Base-by-base conservation (phyloP, 2,113 vertebrate genomes). In the Micromys minutus region DNA sequence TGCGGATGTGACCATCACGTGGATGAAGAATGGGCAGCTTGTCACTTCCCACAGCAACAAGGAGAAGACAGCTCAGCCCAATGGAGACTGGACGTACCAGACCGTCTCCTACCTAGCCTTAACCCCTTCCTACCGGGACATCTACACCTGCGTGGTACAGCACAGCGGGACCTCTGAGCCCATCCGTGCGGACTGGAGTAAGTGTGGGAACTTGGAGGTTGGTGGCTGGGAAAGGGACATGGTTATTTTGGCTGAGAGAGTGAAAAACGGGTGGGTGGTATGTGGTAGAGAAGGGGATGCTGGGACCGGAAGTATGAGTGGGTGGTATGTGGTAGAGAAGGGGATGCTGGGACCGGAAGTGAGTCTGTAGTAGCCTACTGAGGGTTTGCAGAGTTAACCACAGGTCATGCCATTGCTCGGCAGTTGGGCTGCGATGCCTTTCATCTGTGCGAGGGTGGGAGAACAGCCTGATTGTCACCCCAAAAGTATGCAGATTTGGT, bases 11-110 rank as follows among this genome's bases (percentile, higher is more conserved):
- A 92, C 22, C 13, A 87, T 98, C 81, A 91, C 39, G 0, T 98
- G 98, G 98, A 79, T 90, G 97, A 98, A 87, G 87, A 98, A 98
- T 0, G 97, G 98, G 36, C n/a, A 83, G 19, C 17, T 75, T 1
- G 11, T 98, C 10, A 15, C 13, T 9, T 86, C 94, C 0, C 76
- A 95, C 0, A 77, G 93, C 34, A 90, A 39, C 8, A 92, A 77
- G 6, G 76, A 42, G 52, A 74, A 84, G 16, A 87, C 88, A 0
- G 19, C 95, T 65, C 89, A 97, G 24, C 94, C 98, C 94, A 97
- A 98, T 0, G 98, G 98, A 1, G 97, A 98, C 96, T 98, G 98
- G 98, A 98, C 98, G 0, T 98, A 98, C 89, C 98, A 98, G 97
- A 96, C 97, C 0, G 55, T 94, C 52, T 96, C 97, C 17, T 34